These are phyloP conservation scores for Antitype chi DNA, from an alignment of 2,888 invertebrate genomes.

Conservation along the genomic window DNA sequence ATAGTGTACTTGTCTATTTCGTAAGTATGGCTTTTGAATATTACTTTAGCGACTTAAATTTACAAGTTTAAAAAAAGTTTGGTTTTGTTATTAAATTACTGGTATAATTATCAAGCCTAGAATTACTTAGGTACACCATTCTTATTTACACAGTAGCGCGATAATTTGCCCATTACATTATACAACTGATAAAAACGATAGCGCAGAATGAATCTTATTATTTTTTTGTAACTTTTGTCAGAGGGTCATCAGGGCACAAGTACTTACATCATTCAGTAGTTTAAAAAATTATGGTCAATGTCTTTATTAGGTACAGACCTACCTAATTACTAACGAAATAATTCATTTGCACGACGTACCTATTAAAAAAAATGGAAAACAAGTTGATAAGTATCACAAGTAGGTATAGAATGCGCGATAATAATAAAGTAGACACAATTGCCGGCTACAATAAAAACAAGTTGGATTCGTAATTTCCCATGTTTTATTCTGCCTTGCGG, in stretches of 20 bases:
- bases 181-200: conserved; percentile 16
- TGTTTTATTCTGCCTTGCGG: not conserved
- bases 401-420: conserved; percentile 34
- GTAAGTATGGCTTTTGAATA: not conserved
- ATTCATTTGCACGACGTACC: not conserved
- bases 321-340: not conserved
- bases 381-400: conserved; percentile 17
- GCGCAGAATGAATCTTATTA: not conserved
- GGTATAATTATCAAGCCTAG: not conserved
- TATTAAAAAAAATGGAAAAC: conserved; percentile 4
- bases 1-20: not conserved
- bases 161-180: conserved; percentile 2
- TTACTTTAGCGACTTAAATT: not conserved
- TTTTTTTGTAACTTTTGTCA: not conserved
- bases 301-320: not conserved
- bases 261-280: not conserved
- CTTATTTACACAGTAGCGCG: conserved; percentile 15
- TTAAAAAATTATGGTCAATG: not conserved
- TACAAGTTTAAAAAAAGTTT: not conserved
- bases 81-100: not conserved
- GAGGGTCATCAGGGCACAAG: not conserved
- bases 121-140: not conserved
- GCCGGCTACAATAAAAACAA: conserved; percentile 20
- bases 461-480: not conserved
- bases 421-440: conserved; percentile 13